phyloP scores from a whole-genome alignment of 2,888 invertebrate genomes.

The Ormyrus pomaceus region DNA sequence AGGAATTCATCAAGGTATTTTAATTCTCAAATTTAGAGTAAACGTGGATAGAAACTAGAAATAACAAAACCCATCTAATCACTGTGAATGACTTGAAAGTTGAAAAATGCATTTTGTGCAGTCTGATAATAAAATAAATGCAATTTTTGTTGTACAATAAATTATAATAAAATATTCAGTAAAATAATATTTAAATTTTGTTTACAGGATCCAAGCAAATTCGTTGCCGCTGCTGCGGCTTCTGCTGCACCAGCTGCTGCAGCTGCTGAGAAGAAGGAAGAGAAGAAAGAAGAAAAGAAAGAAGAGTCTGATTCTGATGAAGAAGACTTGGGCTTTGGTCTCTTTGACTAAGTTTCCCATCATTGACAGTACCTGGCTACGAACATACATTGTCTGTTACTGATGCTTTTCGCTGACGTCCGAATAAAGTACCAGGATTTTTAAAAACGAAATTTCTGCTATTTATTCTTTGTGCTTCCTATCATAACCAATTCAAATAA shows the following conservation, averaged over 20 bases:
- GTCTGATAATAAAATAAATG: conserved; percentile 63
- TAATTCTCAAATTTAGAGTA: too few relatives aligned
- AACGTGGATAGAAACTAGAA: conserved; percentile 73
- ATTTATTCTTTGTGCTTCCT: too few relatives aligned
- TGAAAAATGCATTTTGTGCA: conserved; percentile 61
- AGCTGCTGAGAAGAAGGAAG: conserved; percentile 83
- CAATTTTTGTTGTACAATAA: not conserved
- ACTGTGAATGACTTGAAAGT: conserved; percentile 61
- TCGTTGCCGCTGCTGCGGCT: conserved; percentile 82
- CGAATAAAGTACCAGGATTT: conserved; percentile 65
- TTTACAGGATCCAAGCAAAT: conserved; percentile 94
- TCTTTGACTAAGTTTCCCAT: conserved; percentile 84
- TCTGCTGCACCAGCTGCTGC: conserved; percentile 81
- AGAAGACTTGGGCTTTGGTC: conserved; percentile 99
- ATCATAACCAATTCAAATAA: too few relatives aligned
- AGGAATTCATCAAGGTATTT: conserved; percentile 88
- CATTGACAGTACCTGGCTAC: not conserved
- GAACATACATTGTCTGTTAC: conserved; percentile 58
- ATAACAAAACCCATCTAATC: conserved; percentile 76
- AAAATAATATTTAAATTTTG: conserved; percentile 1
- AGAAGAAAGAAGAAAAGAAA: conserved; percentile 83
- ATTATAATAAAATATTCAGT: conserved; percentile 12
- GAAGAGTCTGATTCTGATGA: conserved; percentile 89
- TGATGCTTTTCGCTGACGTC: conserved; percentile 63
- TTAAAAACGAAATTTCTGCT: conserved; percentile 3